These are phyloP conservation scores for Epizoanthus ramosus DNA, from an alignment of 92 coral and sea anemone species.

Conservation along the genomic window DNA sequence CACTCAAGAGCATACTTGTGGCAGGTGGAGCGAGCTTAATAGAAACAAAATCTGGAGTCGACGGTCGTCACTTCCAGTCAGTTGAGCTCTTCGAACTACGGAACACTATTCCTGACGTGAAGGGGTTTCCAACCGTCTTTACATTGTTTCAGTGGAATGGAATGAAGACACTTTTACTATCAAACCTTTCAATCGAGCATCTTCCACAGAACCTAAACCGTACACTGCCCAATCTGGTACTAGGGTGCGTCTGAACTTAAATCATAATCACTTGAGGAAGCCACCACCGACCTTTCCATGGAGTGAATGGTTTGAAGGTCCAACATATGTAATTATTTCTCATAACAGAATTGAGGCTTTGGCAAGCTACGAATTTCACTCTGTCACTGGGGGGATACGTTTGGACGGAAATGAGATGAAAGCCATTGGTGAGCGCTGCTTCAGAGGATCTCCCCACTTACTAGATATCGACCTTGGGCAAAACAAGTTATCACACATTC, in stretches of 20 bases:
- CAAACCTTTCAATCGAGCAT: background rate
- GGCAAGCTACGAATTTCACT: slow-evolving; percentile 11
- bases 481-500: background rate
- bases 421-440: background rate
- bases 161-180: background rate
- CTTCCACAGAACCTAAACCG: background rate
- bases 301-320: background rate
- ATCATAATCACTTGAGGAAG: background rate
- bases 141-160: slow-evolving; percentile 24
- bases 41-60: background rate
- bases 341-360: slow-evolving; percentile 13
- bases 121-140: slow-evolving; percentile 22
- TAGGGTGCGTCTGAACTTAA: background rate
- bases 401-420: slow-evolving; percentile 1
- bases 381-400: background rate
- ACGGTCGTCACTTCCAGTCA: background rate
- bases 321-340: background rate
- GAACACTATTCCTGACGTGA: background rate
- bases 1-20: background rate
- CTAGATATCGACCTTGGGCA: background rate
- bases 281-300: slow-evolving; percentile 11
- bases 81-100: background rate
- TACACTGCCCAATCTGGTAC: slow-evolving; percentile 1
- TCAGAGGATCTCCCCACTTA: background rate
- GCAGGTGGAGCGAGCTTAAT: background rate